phyloP scores from a whole-genome alignment of 2,888 invertebrate species.

The Dryobotodes eremita region DNA sequence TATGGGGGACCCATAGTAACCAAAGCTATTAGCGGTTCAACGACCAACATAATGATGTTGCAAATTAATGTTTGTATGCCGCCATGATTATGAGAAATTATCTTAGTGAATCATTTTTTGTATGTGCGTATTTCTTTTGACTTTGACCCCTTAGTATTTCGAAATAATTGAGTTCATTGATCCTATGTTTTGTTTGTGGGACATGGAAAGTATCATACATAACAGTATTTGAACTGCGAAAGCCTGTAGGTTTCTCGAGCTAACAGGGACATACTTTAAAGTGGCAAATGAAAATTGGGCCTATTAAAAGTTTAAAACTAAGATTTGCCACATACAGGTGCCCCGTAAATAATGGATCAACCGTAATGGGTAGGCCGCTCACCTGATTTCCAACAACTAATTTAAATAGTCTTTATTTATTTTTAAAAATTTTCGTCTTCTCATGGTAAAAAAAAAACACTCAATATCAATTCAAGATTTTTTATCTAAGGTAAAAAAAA shows the following conservation, averaged over 20 bases:
- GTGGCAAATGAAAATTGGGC: not conserved
- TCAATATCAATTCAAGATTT: too few species aligned
- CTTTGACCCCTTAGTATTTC: constrained; percentile 35
- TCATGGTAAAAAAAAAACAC: too few species aligned
- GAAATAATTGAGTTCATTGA: constrained; percentile 28
- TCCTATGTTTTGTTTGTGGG: constrained; percentile 13
- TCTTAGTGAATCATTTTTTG: constrained; percentile 45
- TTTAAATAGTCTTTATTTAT: too few species aligned
- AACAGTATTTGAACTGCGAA: constrained; percentile 8
- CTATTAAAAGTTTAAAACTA: not conserved
- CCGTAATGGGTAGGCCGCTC: too few species aligned
- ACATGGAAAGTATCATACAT: not conserved
- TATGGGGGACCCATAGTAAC: constrained; percentile 65
- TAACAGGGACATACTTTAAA: not conserved
- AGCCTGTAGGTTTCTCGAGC: not conserved
- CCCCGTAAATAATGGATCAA: too few species aligned
- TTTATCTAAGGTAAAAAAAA: too few species aligned
- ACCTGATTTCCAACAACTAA: too few species aligned
- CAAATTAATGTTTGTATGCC: constrained; percentile 65
- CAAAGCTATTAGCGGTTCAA: constrained; percentile 74
- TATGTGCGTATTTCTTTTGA: constrained; percentile 39
- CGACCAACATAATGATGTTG: constrained; percentile 71
- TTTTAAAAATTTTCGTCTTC: too few species aligned
- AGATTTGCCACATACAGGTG: not conserved
- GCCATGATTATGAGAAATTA: constrained; percentile 55